These are phyloP conservation scores for Monoplex corrugatus DNA, from an alignment of 2,888 invertebrate genomes.

Conservation along the genomic window DNA sequence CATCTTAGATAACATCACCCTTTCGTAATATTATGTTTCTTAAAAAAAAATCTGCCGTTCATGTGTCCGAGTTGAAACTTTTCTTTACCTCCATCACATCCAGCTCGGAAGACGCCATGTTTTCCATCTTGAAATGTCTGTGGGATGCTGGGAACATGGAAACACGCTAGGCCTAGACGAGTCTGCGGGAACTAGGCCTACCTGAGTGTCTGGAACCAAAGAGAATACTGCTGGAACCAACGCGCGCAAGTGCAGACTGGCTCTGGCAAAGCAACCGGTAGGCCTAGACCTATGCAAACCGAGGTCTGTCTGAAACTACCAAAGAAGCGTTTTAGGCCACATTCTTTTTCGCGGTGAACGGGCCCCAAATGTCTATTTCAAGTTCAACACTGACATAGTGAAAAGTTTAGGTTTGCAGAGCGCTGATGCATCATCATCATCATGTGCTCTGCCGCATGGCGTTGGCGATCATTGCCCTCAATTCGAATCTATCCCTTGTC, in stretches of 20 bases:
- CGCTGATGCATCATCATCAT: too few relatives aligned
- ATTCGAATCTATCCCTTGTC: not conserved
- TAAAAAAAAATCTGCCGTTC: not conserved
- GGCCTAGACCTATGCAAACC: not conserved
- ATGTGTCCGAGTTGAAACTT: not conserved
- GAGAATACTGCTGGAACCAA: not conserved
- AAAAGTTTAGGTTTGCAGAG: too few relatives aligned
- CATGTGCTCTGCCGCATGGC: too few relatives aligned
- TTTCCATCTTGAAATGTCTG: constrained; percentile 41
- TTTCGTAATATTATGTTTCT: not conserved
- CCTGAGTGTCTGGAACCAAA: not conserved
- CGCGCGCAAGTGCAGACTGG: not conserved
- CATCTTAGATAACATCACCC: not conserved
- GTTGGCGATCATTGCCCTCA: not conserved
- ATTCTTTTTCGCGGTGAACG: too few relatives aligned
- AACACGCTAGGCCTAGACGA: not conserved
- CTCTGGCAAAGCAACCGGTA: not conserved
- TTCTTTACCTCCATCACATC: constrained; percentile 45
- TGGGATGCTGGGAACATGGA: not conserved
- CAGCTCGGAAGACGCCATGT: constrained; percentile 47
- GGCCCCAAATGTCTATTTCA: not conserved
- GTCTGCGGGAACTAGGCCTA: not conserved
- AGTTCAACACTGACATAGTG: too few relatives aligned
- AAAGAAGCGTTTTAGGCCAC: too few relatives aligned
- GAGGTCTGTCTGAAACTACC: not conserved